Base-by-base conservation (phyloP, 2,113 vertebrate genomes). In the Leucopsar rothschildi region DNA sequence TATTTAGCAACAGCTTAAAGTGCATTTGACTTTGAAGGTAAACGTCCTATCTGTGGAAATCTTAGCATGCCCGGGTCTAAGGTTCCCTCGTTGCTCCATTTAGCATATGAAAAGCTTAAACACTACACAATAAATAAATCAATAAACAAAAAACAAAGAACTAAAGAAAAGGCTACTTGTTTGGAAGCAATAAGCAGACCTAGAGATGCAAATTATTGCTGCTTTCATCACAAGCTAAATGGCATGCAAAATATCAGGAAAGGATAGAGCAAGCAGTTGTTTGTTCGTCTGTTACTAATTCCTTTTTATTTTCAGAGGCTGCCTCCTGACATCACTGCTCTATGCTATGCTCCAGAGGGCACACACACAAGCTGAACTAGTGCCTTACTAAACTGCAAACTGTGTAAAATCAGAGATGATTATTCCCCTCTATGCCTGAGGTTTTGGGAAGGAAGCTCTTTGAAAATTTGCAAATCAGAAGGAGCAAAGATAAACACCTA, bases 221-320 rank as follows among this genome's bases (percentile, higher is more conserved):
- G 95, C 94, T 98, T 97, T 95, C 77, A 92, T 93, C 78, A 93
- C 95, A 97, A 92, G 60, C 71, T 90, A 81, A 96, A 97, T 47
- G 61, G 82, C 96, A 97, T 97, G 97, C 97, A 97, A 84, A 84
- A 33, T 91, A 86, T 89, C 91, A 96, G 92, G 88, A 86, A 96
- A 97, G 97, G 91, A 93, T 69, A 96, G 93, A 95, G 93, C 97
- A 97, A 97, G 97, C 88, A 97, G 95, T 96, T 98, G 97, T 91
- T 84, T 92, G 89, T 92, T 90, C 76, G 60, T 86, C 91, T 69
- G 71, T 82, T 83, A 81, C 65, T 64, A 95, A 95, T n/a, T 44
- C 24, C 44, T 92, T 94, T 96, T 88, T 61, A 63, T 91, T 81
- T 93, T 72, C 88, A 85, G 81, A 83, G 61, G 42, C 49, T 64